phyloP scores from a whole-genome alignment of 2,113 vertebrate species.

The Colaptes auratus region DNA sequence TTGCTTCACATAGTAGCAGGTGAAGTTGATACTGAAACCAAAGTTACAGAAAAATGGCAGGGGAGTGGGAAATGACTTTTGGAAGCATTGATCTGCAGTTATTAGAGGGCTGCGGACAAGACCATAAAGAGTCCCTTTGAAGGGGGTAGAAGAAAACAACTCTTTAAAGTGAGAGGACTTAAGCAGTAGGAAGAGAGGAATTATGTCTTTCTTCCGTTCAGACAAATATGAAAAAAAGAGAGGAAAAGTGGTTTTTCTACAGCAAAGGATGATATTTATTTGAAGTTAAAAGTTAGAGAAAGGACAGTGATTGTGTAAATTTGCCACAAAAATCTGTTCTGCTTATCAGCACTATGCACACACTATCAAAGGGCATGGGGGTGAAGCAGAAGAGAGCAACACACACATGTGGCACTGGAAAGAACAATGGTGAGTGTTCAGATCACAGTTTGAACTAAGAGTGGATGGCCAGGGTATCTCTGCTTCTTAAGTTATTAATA shows the following conservation, averaged over 20 bases:
- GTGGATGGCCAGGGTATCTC: not conserved
- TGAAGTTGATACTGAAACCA: not conserved
- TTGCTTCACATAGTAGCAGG: not conserved
- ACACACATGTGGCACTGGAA: no score
- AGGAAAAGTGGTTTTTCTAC: not conserved
- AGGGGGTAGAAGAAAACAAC: no score
- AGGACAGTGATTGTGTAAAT: not conserved
- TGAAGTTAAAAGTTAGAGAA: not conserved
- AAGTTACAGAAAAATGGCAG: not conserved
- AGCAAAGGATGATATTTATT: not conserved
- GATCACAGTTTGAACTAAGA: not conserved
- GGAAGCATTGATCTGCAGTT: not conserved
- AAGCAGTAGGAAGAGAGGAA: not conserved
- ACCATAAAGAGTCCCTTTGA: no score
- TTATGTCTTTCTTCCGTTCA: no score
- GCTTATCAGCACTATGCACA: rapidly evolving
- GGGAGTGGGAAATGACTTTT: not conserved
- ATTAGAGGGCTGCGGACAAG: not conserved
- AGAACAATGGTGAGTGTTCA: no score
- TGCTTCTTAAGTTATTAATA: not conserved
- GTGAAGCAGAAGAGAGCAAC: no score
- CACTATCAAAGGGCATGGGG: not conserved
- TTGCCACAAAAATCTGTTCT: not conserved
- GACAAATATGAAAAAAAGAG: no score
- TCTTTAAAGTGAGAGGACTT: not conserved